Evolutionary conservation across 2,888 invertebrate genomes (phyloP).

Genomic region (Tachystola acroxantha): DNA sequence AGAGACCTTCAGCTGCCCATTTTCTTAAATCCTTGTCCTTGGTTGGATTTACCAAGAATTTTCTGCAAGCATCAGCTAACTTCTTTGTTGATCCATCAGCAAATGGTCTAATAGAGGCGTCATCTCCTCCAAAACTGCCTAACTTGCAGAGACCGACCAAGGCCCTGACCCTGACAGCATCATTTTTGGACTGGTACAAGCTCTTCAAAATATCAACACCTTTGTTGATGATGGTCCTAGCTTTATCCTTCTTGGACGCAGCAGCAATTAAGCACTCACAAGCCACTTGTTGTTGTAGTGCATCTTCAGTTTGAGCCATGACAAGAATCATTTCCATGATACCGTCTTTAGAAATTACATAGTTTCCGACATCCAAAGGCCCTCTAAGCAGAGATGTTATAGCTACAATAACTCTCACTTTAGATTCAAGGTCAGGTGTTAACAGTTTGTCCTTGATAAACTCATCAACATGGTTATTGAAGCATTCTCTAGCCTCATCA

Average conservation of each 20-base stretch:
- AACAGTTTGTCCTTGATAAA: constrained; percentile 91
- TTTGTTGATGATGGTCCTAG: constrained; percentile 90
- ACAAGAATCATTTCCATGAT: constrained; percentile 97
- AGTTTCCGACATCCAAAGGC: constrained; percentile 95
- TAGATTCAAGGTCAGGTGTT: constrained; percentile 92
- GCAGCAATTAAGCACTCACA: constrained; percentile 98
- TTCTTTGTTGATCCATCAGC: constrained; percentile 96
- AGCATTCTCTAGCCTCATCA: constrained; percentile 87
- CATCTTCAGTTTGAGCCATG: constrained; percentile 96
- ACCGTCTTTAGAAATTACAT: constrained; percentile 88
- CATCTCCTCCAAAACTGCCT: constrained; percentile 96
- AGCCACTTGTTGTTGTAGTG: constrained; percentile 93
- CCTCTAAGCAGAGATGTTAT: constrained; percentile 94
- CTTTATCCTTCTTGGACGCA: constrained; percentile 98
- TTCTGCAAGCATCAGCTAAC: constrained; percentile 95
- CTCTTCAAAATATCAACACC: constrained; percentile 96
- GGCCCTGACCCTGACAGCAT: constrained; percentile 92
- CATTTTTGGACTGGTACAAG: constrained; percentile 93
- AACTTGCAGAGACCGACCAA: constrained; percentile 97
- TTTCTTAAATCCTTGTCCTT: constrained; percentile 93
- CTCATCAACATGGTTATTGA: constrained; percentile 87
- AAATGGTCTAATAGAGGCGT: constrained; percentile 96
- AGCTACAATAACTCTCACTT: constrained; percentile 91
- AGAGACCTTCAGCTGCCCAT: constrained; percentile 98
- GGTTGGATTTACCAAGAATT: constrained; percentile 91